Evolutionary conservation across 2,797 vertebrate genomes (phyloP), one percentile per base, ranked within the genome.

Genomic region (Catamblyrhynchus diadema): DNA sequence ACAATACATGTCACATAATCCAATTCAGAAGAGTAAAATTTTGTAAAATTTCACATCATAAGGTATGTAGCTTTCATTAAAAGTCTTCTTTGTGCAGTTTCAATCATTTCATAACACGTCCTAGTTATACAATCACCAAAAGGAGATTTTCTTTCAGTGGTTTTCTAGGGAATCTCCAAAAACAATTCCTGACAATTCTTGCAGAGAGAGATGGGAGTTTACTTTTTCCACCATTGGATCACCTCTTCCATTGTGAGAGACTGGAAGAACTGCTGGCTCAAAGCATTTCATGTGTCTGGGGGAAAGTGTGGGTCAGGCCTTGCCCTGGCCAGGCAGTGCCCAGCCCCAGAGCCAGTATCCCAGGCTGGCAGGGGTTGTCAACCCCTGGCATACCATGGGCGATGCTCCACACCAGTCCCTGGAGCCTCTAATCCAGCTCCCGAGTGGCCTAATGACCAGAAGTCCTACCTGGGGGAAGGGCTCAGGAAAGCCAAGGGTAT

Each of bases 361-460:
- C 51, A 22, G 25, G 14, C 44, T 35, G 44, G 32, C 32, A 50
- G 51, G 4, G 44, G 18, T 18, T 50, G 51, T 27, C 37, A 44
- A 2, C 8, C 32, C 32, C 37, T 18, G 19, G 44, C 6, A 13
- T 1, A 12, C 4, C 10, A 17, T 5, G 17, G 51, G 2, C 61
- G 37, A 6, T 35, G 32, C 11, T 3, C 37, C 51, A 35, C 22
- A 22, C 18, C 27, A 19, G 12, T 2, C 32, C 50, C 37, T 64
- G 59, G 10, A 48, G 33, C 42, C 44, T 73, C 51, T 10, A 27
- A n/a, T 22, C 17, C 51, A 74, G 9, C 22, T 50, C 14, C 7
- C 7, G 8, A 37, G 9, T 6, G 9, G 14, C 18, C 51, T 8
- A 66, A 37, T 14, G 18, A 59, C 22, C 12, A 3, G 5, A 59